These are phyloP conservation scores for Listronotus bonariensis DNA, from an alignment of 1,140 invertebrate species.

Conservation along the genomic window DNA sequence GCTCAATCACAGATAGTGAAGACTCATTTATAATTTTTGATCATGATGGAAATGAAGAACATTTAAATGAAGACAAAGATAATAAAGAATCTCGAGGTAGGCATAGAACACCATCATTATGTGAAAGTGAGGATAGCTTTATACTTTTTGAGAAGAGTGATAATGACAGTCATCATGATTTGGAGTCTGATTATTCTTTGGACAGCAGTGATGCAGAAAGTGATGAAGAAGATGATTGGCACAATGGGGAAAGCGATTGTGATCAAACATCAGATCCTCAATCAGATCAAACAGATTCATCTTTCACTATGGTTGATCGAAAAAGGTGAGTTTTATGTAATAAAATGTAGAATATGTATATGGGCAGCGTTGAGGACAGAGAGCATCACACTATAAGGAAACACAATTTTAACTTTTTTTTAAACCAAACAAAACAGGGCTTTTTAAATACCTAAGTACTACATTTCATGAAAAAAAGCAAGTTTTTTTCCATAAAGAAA, in stretches of 20 bases:
- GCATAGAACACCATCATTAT: slow-evolving; percentile 32
- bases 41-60: background rate
- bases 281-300: slow-evolving; percentile 29
- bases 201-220: slow-evolving; percentile 30
- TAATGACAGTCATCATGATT: slow-evolving; percentile 12
- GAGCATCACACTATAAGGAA: too few relatives aligned
- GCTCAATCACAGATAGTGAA: slow-evolving; percentile 16
- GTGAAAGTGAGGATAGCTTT: slow-evolving; percentile 48
- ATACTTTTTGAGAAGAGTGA: slow-evolving; percentile 42
- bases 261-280: slow-evolving; percentile 4
- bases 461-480: too few relatives aligned
- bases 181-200: slow-evolving; percentile 14
- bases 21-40: slow-evolving; percentile 26
- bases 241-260: background rate
- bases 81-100: slow-evolving; percentile 10
- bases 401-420: too few relatives aligned
- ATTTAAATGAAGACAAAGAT: background rate
- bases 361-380: too few relatives aligned
- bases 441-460: too few relatives aligned
- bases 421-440: too few relatives aligned
- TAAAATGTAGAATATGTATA: too few relatives aligned
- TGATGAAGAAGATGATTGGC: slow-evolving; percentile 3
- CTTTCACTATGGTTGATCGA: slow-evolving; percentile 7
- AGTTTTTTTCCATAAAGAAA: too few relatives aligned
- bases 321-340: slow-evolving; percentile 23